Evolutionary conservation across 2,888 invertebrate genomes (phyloP).

Genomic region (Apodemia hepburni): DNA sequence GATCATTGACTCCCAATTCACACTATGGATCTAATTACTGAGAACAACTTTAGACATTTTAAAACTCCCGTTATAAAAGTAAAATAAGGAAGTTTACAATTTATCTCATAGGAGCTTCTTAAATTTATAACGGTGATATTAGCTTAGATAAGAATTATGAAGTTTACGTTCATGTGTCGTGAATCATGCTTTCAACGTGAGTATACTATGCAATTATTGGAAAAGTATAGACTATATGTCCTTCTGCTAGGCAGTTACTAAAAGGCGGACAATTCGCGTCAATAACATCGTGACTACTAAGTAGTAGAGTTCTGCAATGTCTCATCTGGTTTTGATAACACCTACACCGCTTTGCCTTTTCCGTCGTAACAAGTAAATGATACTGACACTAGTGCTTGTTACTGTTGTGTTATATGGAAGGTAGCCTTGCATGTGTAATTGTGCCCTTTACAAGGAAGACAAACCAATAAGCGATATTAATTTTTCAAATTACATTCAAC

Average conservation of each 20-base stretch:
- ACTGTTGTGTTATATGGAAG: not conserved
- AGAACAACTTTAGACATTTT: slow-evolving; percentile 22
- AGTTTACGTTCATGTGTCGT: not conserved
- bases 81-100: slow-evolving; percentile 19
- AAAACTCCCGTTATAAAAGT: slow-evolving; percentile 22
- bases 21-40: slow-evolving; percentile 27
- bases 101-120: slow-evolving; percentile 14
- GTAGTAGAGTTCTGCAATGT: not conserved
- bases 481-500: too few relatives aligned
- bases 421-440: too few relatives aligned
- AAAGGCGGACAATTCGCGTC: too few relatives aligned
- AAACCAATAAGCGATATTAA: too few relatives aligned
- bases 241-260: too few relatives aligned
- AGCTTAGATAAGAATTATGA: slow-evolving; percentile 15
- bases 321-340: not conserved
- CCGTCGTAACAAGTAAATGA: too few relatives aligned
- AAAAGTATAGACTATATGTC: too few relatives aligned
- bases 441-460: too few relatives aligned
- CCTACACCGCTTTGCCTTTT: too few relatives aligned
- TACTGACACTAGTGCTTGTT: not conserved
- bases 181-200: not conserved
- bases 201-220: too few relatives aligned
- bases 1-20: slow-evolving; percentile 22
- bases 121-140: slow-evolving; percentile 4
- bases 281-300: too few relatives aligned